Percentiles rank a stretch among this genome's conserved stretches.
Evolutionary conservation across 2,113 vertebrate genomes (phyloP).

Genomic region (Microtus montanus): DNA sequence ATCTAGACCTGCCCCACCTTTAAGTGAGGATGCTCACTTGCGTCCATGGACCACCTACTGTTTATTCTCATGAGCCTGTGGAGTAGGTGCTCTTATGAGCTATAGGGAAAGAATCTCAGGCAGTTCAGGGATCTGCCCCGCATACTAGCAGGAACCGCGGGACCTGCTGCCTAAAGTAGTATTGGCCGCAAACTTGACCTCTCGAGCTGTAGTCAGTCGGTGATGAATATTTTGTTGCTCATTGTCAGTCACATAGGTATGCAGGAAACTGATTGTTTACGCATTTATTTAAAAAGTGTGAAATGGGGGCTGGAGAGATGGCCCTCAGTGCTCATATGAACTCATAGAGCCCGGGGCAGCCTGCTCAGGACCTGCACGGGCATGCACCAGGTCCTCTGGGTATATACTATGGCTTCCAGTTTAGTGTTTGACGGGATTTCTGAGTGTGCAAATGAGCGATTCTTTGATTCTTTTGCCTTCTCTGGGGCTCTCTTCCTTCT

Average conservation of each 20-base stretch:
- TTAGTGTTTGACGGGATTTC: neutral
- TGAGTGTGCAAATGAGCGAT: neutral
- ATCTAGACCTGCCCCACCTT: neutral
- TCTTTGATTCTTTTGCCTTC: neutral
- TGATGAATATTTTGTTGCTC: neutral
- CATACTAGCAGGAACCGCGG: neutral
- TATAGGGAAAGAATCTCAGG: neutral
- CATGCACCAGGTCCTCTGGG: neutral
- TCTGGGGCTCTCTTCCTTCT: neutral
- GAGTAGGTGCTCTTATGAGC: neutral
- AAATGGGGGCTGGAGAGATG: neutral
- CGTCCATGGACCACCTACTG: neutral
- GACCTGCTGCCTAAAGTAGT: neutral
- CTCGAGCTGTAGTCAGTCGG: rapidly evolving
- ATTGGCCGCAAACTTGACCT: neutral
- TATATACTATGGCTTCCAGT: neutral
- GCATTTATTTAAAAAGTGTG: neutral
- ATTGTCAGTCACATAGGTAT: neutral
- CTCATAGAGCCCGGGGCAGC: neutral
- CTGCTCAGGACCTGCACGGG: rapidly evolving
- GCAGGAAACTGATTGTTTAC: neutral
- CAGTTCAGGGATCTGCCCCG: neutral
- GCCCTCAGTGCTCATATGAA: neutral
- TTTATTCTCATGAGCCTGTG: neutral
- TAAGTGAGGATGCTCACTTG: neutral